These are phyloP conservation scores for Nematolebias whitei DNA, from an alignment of 2,113 vertebrate genomes.

Conservation along the genomic window DNA sequence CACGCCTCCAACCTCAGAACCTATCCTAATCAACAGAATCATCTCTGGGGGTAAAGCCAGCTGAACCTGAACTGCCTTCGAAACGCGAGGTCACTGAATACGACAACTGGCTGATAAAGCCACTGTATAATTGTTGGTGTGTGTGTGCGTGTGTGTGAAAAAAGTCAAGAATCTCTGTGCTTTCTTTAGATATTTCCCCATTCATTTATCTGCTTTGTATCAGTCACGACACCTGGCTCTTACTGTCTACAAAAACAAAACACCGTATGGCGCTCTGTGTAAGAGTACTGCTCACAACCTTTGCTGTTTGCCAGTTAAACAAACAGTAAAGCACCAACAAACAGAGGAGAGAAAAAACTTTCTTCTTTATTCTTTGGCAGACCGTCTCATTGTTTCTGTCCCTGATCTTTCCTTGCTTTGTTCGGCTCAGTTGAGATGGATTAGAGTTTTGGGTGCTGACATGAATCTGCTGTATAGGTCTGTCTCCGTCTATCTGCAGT, in stretches of 20 bases:
- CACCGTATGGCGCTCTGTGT: conserved; percentile 51
- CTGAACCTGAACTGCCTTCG: conserved; percentile 57
- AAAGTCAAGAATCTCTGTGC: conserved; percentile 28
- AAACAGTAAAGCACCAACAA: conserved; percentile 15
- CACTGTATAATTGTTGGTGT: conserved; percentile 63
- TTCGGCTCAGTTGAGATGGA: conserved; percentile 54
- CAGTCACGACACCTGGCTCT: conserved; percentile 26
- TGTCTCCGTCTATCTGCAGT: conserved; percentile 39
- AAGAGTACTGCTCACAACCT: conserved; percentile 13
- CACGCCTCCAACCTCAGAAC: conserved; percentile 46
- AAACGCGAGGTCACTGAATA: conserved; percentile 43
- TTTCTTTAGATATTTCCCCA: conserved; percentile 46
- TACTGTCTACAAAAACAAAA: conserved; percentile 51
- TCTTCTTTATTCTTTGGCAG: conserved; percentile 41
- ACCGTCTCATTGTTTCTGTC: conserved; percentile 31
- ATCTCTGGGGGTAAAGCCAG: conserved; percentile 54
- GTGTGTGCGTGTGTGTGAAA: conserved; percentile 16
- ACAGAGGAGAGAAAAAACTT: conserved; percentile 33
- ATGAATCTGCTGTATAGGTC: conserved; percentile 50
- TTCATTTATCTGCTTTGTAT: conserved; percentile 47
- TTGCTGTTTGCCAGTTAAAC: conserved; percentile 9
- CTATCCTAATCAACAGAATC: conserved; percentile 66
- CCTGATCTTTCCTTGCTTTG: conserved; percentile 46
- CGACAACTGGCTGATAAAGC: conserved; percentile 63
- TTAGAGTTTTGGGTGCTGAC: conserved; percentile 44